These are phyloP conservation scores for Sebastes oblongus DNA, from an alignment of 2,797 vertebrate genomes.

Conservation along the genomic window DNA sequence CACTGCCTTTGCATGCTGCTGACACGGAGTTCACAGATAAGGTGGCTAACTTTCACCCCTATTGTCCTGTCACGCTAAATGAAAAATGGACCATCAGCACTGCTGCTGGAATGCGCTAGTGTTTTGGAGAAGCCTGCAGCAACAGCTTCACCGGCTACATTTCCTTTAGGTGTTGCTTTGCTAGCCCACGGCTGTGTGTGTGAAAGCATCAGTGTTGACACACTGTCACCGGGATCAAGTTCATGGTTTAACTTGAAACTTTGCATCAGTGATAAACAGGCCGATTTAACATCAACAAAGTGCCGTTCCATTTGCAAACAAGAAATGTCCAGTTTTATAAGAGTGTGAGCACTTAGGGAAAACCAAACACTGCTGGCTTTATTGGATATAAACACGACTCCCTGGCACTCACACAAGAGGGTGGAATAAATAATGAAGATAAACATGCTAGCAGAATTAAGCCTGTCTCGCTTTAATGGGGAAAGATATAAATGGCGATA, in stretches of 20 bases:
- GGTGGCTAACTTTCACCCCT: slow-evolving; percentile 71
- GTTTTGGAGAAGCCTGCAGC: slow-evolving; percentile 65
- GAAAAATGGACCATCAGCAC: slow-evolving; percentile 62
- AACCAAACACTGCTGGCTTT: slow-evolving; percentile 56
- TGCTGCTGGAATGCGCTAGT: slow-evolving; percentile 63
- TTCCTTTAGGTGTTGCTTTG: slow-evolving; percentile 38
- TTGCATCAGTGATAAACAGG: slow-evolving; percentile 27
- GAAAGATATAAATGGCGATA: slow-evolving; percentile 25
- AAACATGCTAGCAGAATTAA: slow-evolving; percentile 38
- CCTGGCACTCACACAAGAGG: slow-evolving; percentile 39
- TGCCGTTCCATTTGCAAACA: slow-evolving; percentile 41
- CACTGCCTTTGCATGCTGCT: slow-evolving; percentile 14
- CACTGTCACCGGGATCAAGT: slow-evolving; percentile 10
- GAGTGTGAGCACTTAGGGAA: slow-evolving; percentile 18
- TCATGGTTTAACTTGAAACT: slow-evolving; percentile 31
- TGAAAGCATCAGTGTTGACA: not conserved
- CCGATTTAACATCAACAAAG: slow-evolving; percentile 33
- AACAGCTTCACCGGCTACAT: slow-evolving; percentile 4
- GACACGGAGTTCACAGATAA: slow-evolving; percentile 67
- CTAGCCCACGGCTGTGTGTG: not conserved
- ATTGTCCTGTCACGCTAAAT: slow-evolving; percentile 71
- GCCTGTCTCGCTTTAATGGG: slow-evolving; percentile 18
- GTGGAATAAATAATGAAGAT: slow-evolving; percentile 52
- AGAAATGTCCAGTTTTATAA: slow-evolving; percentile 30
- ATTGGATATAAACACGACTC: slow-evolving; percentile 57